Evolutionary conservation across 2,113 vertebrate genomes (phyloP).

Genomic region (Charina bottae): DNA sequence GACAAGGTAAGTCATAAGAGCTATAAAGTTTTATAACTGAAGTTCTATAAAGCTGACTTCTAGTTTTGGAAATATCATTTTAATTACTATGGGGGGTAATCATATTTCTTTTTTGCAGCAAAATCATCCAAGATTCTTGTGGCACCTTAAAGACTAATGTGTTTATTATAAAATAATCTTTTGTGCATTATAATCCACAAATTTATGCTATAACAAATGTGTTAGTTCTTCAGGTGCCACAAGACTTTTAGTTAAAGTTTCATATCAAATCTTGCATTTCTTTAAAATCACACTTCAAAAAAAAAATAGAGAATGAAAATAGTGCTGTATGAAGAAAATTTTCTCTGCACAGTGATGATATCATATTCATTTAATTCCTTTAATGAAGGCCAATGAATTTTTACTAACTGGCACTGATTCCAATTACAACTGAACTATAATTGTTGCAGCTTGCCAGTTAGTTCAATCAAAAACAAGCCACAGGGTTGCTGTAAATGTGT

Average conservation of each 20-base stretch:
- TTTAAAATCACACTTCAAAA: neutral
- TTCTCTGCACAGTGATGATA: neutral
- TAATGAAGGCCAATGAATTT: neutral
- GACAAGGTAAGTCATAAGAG: neutral
- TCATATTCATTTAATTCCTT: neutral
- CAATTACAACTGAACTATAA: neutral
- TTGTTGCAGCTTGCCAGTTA: neutral
- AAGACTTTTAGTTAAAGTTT: neutral
- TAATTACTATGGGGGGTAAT: neutral
- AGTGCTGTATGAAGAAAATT: neutral
- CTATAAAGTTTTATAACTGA: neutral
- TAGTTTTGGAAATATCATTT: neutral
- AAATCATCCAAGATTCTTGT: neutral
- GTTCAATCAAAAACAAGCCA: neutral
- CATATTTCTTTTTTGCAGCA: neutral
- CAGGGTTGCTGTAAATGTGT: neutral
- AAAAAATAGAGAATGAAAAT: neutral
- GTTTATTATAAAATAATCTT: neutral
- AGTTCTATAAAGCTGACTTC: neutral
- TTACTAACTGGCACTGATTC: neutral
- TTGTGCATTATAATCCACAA: neutral
- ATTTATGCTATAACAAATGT: neutral
- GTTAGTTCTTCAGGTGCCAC: neutral
- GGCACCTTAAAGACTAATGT: neutral
- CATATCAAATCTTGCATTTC: neutral